Percentiles rank a stretch among this genome's conserved stretches.
Conservation (phyloP, 2,888 invertebrate species). For the Lochmaea capreae region DNA sequence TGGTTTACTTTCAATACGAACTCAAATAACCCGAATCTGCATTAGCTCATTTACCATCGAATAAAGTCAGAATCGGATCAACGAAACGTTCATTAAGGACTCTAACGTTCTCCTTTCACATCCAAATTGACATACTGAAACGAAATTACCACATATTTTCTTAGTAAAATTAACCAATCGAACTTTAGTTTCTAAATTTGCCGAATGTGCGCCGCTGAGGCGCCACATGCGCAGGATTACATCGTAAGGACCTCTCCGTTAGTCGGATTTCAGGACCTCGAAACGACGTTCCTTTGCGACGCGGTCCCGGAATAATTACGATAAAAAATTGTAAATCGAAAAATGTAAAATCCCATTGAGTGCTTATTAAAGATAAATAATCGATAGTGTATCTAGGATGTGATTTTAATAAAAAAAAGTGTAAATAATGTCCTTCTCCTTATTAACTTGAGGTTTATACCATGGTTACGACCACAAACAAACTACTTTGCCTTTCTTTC, state of each 20-base stretch:
- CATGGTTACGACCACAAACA: conserved; percentile 20
- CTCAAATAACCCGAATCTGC: conserved; percentile 20
- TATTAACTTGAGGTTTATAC: not conserved
- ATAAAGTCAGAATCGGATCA: conserved; percentile 23
- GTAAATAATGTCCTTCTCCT: not conserved
- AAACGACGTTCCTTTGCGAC: conserved; percentile 47
- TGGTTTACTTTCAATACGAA: not conserved
- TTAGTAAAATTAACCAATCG: conserved; percentile 63
- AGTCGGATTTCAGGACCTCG: conserved; percentile 61
- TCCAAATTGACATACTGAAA: conserved; percentile 49
- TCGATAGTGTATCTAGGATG: not conserved
- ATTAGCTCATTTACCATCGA: conserved; percentile 14
- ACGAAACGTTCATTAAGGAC: conserved; percentile 30
- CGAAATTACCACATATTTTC: conserved; percentile 55
- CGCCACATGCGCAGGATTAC: conserved; percentile 68
- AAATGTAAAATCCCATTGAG: not conserved
- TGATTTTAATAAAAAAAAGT: not conserved
- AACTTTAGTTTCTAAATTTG: conserved; percentile 58
- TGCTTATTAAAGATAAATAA: not conserved
- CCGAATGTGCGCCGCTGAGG: conserved; percentile 65
- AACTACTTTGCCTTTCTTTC: conserved; percentile 26
- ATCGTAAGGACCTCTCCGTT: conserved; percentile 59
- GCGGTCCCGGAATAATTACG: conserved; percentile 10
- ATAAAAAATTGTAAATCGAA: not conserved
- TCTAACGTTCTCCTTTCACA: conserved; percentile 34